These are phyloP conservation scores for Progne subis DNA, from an alignment of 2,113 vertebrate genomes.

Conservation along the genomic window DNA sequence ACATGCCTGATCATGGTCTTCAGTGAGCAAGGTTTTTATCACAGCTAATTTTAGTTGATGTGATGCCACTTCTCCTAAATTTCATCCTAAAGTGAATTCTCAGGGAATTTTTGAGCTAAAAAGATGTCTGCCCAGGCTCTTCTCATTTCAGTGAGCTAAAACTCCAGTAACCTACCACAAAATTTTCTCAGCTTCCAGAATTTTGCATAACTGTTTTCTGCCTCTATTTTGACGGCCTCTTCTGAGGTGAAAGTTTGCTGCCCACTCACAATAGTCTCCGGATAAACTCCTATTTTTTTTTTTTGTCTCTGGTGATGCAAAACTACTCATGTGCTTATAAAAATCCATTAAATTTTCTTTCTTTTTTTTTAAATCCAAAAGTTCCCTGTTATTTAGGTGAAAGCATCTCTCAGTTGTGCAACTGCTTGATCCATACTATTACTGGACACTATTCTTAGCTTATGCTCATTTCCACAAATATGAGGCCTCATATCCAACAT, in stretches of 20 bases:
- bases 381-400: background rate
- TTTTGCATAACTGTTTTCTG: background rate
- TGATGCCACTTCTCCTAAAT: background rate
- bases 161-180: background rate
- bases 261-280: background rate
- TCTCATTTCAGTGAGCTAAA: background rate
- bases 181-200: background rate
- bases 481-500: background rate
- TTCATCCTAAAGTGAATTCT: background rate
- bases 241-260: background rate
- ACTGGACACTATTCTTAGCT: background rate
- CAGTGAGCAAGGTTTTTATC: background rate
- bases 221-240: background rate
- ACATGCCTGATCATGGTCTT: background rate
- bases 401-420: background rate
- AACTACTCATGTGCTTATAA: background rate
- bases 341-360: background rate
- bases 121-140: rapidly evolving
- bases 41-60: background rate
- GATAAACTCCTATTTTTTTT: background rate
- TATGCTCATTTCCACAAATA: background rate
- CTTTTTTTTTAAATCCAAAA: background rate
- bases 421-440: background rate
- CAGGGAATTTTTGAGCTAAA: background rate
- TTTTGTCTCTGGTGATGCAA: background rate